Percentiles rank a stretch among this genome's conserved stretches.
Evolutionary conservation across 2,113 vertebrate species (phyloP).

Genomic region (Ciconia stormi): DNA sequence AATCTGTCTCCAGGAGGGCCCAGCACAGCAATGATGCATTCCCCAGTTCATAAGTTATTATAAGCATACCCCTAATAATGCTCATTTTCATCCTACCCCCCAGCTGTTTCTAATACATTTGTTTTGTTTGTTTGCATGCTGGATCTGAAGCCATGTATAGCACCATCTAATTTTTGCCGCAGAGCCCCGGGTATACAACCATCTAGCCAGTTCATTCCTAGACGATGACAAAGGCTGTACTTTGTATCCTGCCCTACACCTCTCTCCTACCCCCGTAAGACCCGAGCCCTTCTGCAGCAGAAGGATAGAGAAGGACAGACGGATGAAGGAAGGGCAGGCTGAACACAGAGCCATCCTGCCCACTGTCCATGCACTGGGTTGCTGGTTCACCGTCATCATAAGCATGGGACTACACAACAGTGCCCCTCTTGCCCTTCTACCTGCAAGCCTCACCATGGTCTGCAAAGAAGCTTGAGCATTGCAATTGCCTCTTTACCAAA

Average conservation of each 20-base stretch:
- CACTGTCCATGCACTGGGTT: neutral
- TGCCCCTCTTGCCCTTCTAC: neutral
- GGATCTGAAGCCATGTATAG: neutral
- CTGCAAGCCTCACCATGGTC: neutral
- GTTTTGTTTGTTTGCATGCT: constrained; percentile 9
- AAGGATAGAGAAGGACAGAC: neutral
- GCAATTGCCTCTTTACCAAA: neutral
- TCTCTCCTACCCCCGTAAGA: neutral
- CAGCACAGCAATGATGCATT: neutral
- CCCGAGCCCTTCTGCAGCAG: neutral
- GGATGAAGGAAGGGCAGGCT: neutral
- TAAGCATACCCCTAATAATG: constrained; percentile 11
- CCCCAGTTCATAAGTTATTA: neutral
- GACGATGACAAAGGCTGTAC: neutral
- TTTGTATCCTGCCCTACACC: neutral
- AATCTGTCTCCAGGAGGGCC: neutral
- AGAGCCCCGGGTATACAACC: neutral
- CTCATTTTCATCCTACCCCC: constrained; percentile 16
- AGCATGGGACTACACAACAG: neutral
- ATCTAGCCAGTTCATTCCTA: neutral
- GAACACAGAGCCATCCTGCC: neutral
- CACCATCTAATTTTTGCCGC: neutral
- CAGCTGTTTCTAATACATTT: constrained; percentile 61
- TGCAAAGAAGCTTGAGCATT: neutral
- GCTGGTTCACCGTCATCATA: neutral